Evolutionary conservation across 1,140 invertebrate genomes (phyloP).

Genomic region (Heliconius nattereri): DNA sequence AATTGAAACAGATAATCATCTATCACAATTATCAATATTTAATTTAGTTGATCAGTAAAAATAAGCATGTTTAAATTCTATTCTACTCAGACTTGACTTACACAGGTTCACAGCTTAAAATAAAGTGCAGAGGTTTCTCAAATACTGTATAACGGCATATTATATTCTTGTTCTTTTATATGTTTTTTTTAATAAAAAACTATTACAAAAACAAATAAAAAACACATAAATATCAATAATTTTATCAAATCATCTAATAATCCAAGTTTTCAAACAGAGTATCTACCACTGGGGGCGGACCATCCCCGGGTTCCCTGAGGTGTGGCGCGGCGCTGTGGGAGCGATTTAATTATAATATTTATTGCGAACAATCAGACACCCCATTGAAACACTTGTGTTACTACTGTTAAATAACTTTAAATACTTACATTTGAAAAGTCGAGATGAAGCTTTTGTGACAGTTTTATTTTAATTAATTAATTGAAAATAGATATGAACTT

Average conservation of each 20-base stretch:
- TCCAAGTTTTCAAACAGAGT: constrained; percentile 14
- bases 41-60: too few species aligned
- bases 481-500: not conserved
- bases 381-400: constrained; percentile 31
- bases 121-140: too few species aligned
- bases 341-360: constrained; percentile 47
- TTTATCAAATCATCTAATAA: constrained; percentile 13
- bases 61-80: too few species aligned
- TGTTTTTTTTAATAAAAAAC: too few species aligned
- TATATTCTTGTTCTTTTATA: too few species aligned
- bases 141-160: too few species aligned
- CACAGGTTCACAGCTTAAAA: too few species aligned
- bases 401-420: constrained; percentile 25
- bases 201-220: constrained; percentile 2
- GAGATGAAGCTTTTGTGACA: not conserved
- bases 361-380: constrained; percentile 42
- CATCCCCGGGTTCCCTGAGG: constrained; percentile 18
- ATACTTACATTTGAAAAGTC: constrained; percentile 14
- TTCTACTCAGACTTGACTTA: too few species aligned
- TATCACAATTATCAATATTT: too few species aligned
- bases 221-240: constrained; percentile 2
- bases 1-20: too few species aligned
- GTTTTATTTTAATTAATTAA: not conserved
- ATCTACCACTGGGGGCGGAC: not conserved
- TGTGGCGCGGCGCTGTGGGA: constrained; percentile 14